A percentile compares a stretch with the other conserved stretches of the same genome.
Conservation (phyloP, 2,113 vertebrate species). For the Paramormyrops kingsleyae region DNA sequence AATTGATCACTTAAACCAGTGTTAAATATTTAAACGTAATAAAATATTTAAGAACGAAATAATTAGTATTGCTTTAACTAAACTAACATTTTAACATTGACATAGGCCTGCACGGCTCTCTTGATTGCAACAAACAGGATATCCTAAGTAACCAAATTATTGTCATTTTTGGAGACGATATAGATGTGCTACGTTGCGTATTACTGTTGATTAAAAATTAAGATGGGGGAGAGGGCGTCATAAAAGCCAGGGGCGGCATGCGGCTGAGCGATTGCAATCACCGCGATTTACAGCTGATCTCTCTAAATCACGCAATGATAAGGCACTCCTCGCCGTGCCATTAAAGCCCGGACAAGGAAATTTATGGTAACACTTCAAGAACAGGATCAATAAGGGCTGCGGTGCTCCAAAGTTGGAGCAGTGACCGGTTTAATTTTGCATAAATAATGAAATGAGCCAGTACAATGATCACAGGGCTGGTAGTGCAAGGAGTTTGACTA, state of each 20-base stretch:
- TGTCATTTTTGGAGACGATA: background rate
- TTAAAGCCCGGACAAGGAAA: conserved; percentile 41
- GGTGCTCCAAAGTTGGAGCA: conserved; percentile 52
- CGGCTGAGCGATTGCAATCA: background rate
- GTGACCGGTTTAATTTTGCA: conserved; percentile 59
- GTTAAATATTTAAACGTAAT: conserved; percentile 51
- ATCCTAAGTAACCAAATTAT: background rate
- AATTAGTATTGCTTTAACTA: conserved; percentile 40
- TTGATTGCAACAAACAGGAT: background rate
- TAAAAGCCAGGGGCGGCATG: background rate
- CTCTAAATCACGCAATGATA: conserved; percentile 41
- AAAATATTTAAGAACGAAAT: conserved; percentile 42
- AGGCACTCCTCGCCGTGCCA: conserved; percentile 36
- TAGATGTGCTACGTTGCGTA: background rate
- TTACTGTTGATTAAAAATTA: background rate
- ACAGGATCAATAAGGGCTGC: conserved; percentile 55
- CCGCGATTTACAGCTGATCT: conserved; percentile 20
- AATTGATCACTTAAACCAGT: conserved; percentile 62
- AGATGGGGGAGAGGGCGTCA: background rate
- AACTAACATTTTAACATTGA: conserved; percentile 34
- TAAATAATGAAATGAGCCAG: conserved; percentile 55
- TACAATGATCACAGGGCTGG: conserved; percentile 11
- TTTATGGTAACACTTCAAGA: conserved; percentile 55
- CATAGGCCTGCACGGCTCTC: conserved; percentile 29
- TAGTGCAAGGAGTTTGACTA: background rate